These are phyloP conservation scores for Engystomops pustulosus DNA, from an alignment of 2,113 vertebrate species.

Conservation along the genomic window DNA sequence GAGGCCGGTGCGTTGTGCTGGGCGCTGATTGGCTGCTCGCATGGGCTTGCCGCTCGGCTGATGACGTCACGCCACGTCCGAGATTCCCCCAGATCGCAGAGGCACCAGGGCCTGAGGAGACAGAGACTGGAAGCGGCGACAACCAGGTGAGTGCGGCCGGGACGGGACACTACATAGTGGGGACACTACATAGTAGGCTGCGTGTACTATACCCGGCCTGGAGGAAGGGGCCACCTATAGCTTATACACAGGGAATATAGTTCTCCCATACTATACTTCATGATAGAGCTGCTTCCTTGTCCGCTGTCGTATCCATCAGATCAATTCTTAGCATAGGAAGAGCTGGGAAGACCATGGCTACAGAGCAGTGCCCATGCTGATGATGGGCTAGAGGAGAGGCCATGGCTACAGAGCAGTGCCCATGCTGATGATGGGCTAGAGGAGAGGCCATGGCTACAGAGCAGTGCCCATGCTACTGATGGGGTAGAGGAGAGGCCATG, in stretches of 20 bases:
- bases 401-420: no score
- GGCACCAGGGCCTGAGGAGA: constrained; percentile 2
- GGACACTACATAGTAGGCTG: background rate
- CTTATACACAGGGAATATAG: no score
- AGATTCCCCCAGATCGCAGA: background rate
- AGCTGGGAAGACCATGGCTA: no score
- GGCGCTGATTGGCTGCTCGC: constrained; percentile 19
- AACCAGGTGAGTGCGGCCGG: background rate
- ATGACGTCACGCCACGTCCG: constrained; percentile 54
- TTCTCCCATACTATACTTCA: background rate
- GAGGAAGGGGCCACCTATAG: background rate
- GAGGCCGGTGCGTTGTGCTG: background rate
- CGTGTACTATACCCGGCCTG: background rate
- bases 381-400: no score
- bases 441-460: no score
- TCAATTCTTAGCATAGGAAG: no score
- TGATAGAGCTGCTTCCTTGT: background rate
- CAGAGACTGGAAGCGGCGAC: background rate
- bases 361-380: no score
- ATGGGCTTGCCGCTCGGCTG: constrained; percentile 27
- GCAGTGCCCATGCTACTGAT: no score
- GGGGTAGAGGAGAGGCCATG: no score
- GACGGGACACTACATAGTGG: no score
- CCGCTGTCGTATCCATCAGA: no score
- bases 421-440: no score